phyloP scores from a whole-genome alignment of 2,113 vertebrate species.

The Silurus glanis region DNA sequence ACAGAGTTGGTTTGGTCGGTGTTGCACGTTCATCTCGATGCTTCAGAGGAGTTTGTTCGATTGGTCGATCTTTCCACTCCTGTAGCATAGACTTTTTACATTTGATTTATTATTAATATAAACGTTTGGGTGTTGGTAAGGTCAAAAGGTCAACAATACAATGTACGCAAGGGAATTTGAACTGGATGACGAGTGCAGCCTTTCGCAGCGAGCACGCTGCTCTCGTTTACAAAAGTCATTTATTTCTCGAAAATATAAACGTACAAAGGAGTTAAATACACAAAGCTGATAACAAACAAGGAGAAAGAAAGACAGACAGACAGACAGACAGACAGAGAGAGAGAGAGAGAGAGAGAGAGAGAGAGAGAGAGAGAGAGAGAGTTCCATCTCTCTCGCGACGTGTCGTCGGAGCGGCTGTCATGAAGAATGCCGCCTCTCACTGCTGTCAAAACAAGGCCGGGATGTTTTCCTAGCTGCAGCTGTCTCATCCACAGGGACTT shows the following conservation, averaged over 20 bases:
- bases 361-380: neutral
- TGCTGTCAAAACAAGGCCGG: conserved; percentile 49
- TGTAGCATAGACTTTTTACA: neutral
- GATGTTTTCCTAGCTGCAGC: conserved; percentile 64
- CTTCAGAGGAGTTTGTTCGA: neutral
- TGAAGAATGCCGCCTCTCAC: conserved; percentile 21
- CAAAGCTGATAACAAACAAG: neutral
- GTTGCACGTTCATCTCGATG: neutral
- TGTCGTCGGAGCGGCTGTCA: conserved; percentile 28
- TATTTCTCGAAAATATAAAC: conserved; percentile 30
- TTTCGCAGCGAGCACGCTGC: neutral
- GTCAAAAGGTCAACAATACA: neutral
- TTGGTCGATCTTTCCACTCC: neutral
- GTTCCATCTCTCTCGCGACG: neutral
- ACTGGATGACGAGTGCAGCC: neutral
- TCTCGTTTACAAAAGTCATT: neutral
- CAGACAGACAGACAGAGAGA: neutral
- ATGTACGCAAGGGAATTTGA: neutral
- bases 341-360: neutral
- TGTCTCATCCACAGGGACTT: conserved; percentile 49
- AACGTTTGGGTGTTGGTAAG: neutral
- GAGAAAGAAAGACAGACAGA: neutral
- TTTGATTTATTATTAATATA: neutral
- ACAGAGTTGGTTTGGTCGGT: neutral
- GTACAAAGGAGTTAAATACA: conserved; percentile 19